These are phyloP conservation scores for Chamaea fasciata DNA, from an alignment of 2,113 vertebrate species.

Conservation along the genomic window DNA sequence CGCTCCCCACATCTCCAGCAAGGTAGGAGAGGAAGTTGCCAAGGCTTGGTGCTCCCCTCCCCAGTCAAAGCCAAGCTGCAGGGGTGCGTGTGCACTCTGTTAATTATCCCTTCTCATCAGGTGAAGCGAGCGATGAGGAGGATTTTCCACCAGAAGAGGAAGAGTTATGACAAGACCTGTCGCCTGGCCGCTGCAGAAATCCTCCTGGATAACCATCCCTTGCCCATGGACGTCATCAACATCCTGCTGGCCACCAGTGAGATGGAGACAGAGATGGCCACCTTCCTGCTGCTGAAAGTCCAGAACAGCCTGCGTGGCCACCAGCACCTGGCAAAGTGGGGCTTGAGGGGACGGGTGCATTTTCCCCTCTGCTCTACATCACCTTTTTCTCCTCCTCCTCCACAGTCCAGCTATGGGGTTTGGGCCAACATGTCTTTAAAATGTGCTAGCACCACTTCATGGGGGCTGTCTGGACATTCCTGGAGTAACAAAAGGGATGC, in stretches of 20 bases:
- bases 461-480: background rate
- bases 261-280: constrained; percentile 38
- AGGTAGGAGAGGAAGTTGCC: background rate
- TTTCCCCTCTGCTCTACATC: background rate
- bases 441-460: rapidly evolving
- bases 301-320: background rate
- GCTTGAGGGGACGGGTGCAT: background rate
- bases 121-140: constrained; percentile 59
- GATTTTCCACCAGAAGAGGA: constrained; percentile 58
- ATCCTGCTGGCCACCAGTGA: constrained; percentile 19
- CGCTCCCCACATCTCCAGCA: background rate
- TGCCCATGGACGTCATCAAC: constrained; percentile 54
- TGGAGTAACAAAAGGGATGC: background rate
- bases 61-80: background rate
- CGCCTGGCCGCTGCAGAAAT: constrained; percentile 59
- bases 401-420: background rate
- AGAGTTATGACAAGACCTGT: background rate
- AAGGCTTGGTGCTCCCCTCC: background rate
- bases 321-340: constrained; percentile 49
- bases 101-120: background rate
- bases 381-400: background rate
- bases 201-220: constrained; percentile 41
- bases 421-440: background rate
- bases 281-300: constrained; percentile 51
- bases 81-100: background rate